Base-by-base conservation (phyloP, 2,888 invertebrate species). In the Stenodera caucasica region DNA sequence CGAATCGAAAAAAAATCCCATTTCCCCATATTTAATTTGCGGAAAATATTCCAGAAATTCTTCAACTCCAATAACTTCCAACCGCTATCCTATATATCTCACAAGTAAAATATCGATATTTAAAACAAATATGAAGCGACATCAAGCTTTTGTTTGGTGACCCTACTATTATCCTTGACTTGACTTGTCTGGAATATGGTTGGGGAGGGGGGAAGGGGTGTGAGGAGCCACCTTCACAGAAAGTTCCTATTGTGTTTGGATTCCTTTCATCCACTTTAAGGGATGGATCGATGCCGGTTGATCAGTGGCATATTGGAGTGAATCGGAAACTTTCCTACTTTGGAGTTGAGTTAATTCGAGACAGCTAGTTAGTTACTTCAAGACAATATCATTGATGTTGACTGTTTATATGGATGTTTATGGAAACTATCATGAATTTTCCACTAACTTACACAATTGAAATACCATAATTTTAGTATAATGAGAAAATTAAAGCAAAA, bases 221-320 rank as follows among this genome's bases (percentile, higher is more conserved):
- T n/a, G n/a, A 21, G 21, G 21, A 45, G 12, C 11, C 21, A 45
- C 21, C 21, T 40, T 18, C 18, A 9, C 15, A 18, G 37, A 18
- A 40, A 45, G 21, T 21, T 21, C 5, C 45, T 21, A 45, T 45
- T 45, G 45, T 45, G 45, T 45, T 5, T 26, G 11, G 11, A 7
- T 11, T 45, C 21, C 45, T 45, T 45, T 21, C 45, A 45, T 45
- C 45, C 45, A 45, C 40, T 40, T 18, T 26, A 18, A 37, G 15
- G 18, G 15, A 45, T 11, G 45, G 21, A 45, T 45, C 45, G 45
- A 45, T 45, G 21, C 15, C 3, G 45, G 45, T 21, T 45, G 45
- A 45, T 45, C 45, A 45, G 21, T 21, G 45, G 45, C 45, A 45
- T 45, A 45, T 45, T 45, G 9, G 45, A 21, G 21, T 18, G 45